Evolutionary conservation across 2,113 vertebrate species (phyloP), one percentile per base, ranked within the genome.

Genomic region (Calypte anna): DNA sequence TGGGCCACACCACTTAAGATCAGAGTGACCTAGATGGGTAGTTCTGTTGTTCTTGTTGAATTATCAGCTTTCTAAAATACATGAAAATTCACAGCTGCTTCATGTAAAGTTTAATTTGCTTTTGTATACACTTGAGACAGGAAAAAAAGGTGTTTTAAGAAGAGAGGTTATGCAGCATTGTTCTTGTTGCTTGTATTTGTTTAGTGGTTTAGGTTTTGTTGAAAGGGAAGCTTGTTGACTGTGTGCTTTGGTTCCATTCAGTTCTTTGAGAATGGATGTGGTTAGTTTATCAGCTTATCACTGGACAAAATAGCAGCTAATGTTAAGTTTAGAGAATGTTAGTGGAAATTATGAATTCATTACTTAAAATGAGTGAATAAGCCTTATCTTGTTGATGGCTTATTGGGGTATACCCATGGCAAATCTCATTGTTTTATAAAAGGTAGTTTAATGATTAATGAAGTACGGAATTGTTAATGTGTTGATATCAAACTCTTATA

Each of bases 191-290:
- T 24, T 31, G 2, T 59, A 72, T 89, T 92, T 94, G 57, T 79
- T 87, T 64, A 89, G 38, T 58, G 51, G 40, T 95, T 91, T 76
- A 62, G 58, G 28, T 80, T 80, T 77, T 80, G n/a, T 79, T 87
- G 77, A 75, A 88, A 74, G 44, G 8, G 7, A 70, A 43, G n/a
- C 62, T 10, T 90, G n/a, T 66, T 86, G 48, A 64, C 20, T 90
- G 4, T 40, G 38, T 72, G 33, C 14, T 80, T 85, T 63, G 43
- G 9, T 88, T 88, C 14, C n/a, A 27, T 72, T 57, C 19, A 74
- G 8, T 50, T 77, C 25, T 46, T 81, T 67, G 73, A 67, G 67
- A 73, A 77, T 17, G 22, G 13, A 46, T 63, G 8, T 54, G 10
- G 51, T 82, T 50, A 73, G 19, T 40, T 88, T 76, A 77, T 69